phyloP scores from a whole-genome alignment of 1,140 invertebrate species.

The Sarcophaga bullata region DNA sequence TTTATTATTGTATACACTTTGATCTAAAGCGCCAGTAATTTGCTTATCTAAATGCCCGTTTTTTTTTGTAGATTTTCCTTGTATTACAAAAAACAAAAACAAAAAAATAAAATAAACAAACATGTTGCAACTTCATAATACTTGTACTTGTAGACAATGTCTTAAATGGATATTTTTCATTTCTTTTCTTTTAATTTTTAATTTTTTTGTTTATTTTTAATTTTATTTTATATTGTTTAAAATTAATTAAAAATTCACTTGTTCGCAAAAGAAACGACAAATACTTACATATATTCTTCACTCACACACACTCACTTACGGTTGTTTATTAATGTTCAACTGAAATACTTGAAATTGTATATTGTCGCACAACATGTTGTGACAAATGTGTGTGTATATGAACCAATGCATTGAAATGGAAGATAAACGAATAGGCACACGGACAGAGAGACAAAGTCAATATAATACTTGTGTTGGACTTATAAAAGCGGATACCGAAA shows the following conservation, averaged over 20 bases:
- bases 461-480: background rate
- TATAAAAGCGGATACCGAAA: slow-evolving; percentile 64
- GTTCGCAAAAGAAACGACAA: slow-evolving; percentile 2
- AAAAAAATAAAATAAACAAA: too few relatives aligned
- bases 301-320: too few relatives aligned
- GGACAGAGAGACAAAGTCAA: background rate
- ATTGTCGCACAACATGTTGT: background rate
- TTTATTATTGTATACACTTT: slow-evolving; percentile 48
- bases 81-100: background rate
- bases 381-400: background rate
- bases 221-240: slow-evolving; percentile 16
- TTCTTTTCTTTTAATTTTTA: slow-evolving; percentile 4
- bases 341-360: too few relatives aligned
- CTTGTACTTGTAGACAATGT: background rate
- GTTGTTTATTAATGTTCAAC: too few relatives aligned
- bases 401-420: background rate
- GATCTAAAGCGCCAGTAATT: slow-evolving; percentile 64
- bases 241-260: slow-evolving; percentile 41
- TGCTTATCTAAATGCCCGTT: slow-evolving; percentile 57
- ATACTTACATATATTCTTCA: background rate
- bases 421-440: background rate
- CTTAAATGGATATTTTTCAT: background rate
- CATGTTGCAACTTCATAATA: too few relatives aligned
- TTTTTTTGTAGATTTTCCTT: background rate
- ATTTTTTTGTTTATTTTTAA: background rate